These are phyloP conservation scores for Sinocyclocheilus maitianheensis DNA, from an alignment of 2,113 vertebrate species.

Conservation along the genomic window DNA sequence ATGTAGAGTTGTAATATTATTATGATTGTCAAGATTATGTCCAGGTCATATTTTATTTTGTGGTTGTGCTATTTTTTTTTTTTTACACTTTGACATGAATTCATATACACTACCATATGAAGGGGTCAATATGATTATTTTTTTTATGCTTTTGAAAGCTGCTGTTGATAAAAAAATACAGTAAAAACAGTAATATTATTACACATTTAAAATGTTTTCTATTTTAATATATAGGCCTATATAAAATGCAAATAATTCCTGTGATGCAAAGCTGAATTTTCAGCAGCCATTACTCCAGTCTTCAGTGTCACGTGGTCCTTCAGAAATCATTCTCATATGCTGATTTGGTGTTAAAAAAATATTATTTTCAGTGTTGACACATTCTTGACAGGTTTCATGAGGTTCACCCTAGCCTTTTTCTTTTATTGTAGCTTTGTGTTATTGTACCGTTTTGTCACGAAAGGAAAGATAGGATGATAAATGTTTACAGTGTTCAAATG, in stretches of 20 bases:
- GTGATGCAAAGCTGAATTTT: background rate
- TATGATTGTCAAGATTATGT: background rate
- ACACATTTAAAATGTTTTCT: background rate
- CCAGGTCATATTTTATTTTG: background rate
- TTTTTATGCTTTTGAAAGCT: background rate
- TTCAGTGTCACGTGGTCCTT: background rate
- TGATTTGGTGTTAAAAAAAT: background rate
- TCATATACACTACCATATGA: background rate
- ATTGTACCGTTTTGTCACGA: background rate
- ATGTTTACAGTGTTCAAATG: background rate
- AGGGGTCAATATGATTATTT: background rate
- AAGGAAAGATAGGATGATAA: background rate
- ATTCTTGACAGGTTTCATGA: background rate
- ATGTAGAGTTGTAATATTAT: background rate
- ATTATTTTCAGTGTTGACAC: background rate
- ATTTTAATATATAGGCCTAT: too few species aligned
- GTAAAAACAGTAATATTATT: background rate
- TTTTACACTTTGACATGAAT: background rate
- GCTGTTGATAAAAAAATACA: background rate
- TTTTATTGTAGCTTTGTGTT: background rate
- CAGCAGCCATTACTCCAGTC: background rate
- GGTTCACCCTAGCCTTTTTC: background rate
- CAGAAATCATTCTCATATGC: background rate
- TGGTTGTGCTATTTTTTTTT: background rate
- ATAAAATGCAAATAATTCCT: too few species aligned